phyloP scores from a whole-genome alignment of 2,888 invertebrate genomes.

The Agrochola lychnidis region DNA sequence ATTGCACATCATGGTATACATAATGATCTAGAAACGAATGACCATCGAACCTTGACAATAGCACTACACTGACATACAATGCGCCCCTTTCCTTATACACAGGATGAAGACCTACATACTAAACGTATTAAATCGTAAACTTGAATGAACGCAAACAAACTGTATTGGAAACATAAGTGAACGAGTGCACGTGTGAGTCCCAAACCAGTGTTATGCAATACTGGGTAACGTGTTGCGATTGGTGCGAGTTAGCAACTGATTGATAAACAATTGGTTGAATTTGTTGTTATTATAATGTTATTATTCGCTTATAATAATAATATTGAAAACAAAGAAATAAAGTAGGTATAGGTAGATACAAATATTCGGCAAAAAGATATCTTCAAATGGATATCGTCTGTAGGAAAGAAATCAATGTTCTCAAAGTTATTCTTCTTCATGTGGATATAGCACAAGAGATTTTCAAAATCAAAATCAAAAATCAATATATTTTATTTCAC shows the following conservation, averaged over 20 bases:
- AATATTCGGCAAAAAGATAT: background rate
- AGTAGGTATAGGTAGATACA: background rate
- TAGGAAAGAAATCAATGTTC: background rate
- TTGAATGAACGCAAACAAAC: conserved; percentile 20
- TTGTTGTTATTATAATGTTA: conserved; percentile 1
- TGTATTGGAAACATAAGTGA: conserved; percentile 33
- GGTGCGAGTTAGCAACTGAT: conserved; percentile 34
- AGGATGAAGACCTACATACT: background rate
- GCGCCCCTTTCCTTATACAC: background rate
- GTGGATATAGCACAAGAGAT: background rate
- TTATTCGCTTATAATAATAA: background rate
- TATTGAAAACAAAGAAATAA: background rate
- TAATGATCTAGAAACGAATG: background rate
- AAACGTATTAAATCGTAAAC: background rate
- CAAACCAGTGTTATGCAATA: conserved; percentile 56
- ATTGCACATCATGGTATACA: background rate
- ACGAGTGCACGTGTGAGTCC: conserved; percentile 57
- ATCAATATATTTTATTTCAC: too few species aligned
- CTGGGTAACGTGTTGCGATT: conserved; percentile 21
- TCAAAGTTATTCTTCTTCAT: background rate
- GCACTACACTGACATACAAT: background rate
- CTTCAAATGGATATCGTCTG: background rate
- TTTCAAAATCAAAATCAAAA: too few species aligned
- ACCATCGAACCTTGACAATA: background rate
- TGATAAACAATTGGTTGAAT: background rate